phyloP scores from a whole-genome alignment of 2,113 vertebrate species.

The Solenodon paradoxus region DNA sequence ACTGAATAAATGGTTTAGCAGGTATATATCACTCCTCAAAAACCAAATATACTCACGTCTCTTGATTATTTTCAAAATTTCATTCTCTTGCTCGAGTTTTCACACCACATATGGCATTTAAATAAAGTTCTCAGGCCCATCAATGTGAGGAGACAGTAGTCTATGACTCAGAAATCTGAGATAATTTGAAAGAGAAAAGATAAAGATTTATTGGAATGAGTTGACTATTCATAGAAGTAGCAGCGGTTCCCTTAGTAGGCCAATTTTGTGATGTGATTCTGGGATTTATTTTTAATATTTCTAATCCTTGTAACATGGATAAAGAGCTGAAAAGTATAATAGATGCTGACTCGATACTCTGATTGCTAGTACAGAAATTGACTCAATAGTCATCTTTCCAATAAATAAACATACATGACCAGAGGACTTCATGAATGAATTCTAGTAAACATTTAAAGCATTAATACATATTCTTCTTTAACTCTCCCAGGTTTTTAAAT shows the following conservation, averaged over 20 bases:
- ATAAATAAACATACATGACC: too few species aligned
- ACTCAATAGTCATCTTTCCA: too few species aligned
- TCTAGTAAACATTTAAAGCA: too few species aligned
- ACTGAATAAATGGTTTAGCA: neutral
- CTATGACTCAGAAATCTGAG: neutral
- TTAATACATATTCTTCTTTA: too few species aligned
- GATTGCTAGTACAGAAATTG: too few species aligned
- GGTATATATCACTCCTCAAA: neutral
- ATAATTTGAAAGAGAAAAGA: neutral
- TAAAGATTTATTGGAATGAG: neutral
- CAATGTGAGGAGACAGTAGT: neutral
- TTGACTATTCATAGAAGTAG: neutral
- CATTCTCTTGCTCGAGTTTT: slow-evolving; percentile 1
- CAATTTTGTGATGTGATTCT: neutral
- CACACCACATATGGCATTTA: neutral
- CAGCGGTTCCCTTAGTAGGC: neutral
- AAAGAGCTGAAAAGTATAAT: neutral
- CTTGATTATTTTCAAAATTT: slow-evolving; percentile 21
- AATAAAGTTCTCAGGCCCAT: neutral
- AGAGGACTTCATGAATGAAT: too few species aligned
- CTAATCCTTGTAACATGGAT: neutral
- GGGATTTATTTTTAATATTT: neutral
- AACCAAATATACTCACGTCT: neutral
- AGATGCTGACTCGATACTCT: too few species aligned
- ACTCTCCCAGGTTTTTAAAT: neutral